Evolutionary conservation across 2,888 invertebrate species (phyloP).

Genomic region (Prosapia bicincta): DNA sequence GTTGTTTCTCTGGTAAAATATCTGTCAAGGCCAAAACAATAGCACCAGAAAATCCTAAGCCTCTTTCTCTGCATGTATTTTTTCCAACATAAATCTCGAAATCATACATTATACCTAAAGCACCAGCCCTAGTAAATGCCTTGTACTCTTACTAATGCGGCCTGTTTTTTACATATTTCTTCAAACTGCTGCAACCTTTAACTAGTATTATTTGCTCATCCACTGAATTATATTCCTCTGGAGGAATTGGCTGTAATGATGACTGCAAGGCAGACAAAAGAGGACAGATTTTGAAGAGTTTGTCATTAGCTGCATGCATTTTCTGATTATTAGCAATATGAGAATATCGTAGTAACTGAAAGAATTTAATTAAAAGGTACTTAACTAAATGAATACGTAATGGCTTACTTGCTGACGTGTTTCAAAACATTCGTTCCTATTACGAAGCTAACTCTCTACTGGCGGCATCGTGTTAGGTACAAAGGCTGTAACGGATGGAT

Average conservation of each 20-base stretch:
- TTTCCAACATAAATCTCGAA: too few relatives aligned
- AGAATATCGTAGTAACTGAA: background rate
- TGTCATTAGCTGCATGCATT: conserved; percentile 18
- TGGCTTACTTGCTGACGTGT: too few relatives aligned
- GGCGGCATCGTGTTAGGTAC: too few relatives aligned
- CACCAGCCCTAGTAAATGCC: background rate
- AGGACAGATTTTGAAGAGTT: conserved; percentile 35
- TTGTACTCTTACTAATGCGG: too few relatives aligned
- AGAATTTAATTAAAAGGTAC: too few relatives aligned
- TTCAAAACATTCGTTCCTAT: too few relatives aligned
- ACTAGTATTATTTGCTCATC: conserved; percentile 42
- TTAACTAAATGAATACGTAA: too few relatives aligned
- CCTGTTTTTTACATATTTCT: conserved; percentile 21
- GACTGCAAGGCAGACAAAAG: conserved; percentile 29
- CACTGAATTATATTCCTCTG: conserved; percentile 38
- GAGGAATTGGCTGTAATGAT: conserved; percentile 32
- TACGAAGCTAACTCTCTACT: too few relatives aligned
- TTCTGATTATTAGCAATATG: background rate
- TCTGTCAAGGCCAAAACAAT: conserved; percentile 16
- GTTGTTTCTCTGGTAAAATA: background rate
- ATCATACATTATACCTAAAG: too few relatives aligned
- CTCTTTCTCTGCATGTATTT: conserved; percentile 7
- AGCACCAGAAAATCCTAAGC: conserved; percentile 18
- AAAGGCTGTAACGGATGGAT: too few relatives aligned
- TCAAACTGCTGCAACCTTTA: conserved; percentile 35